Evolutionary conservation across 2,113 vertebrate species (phyloP).

Genomic region (Chrysemys picta): DNA sequence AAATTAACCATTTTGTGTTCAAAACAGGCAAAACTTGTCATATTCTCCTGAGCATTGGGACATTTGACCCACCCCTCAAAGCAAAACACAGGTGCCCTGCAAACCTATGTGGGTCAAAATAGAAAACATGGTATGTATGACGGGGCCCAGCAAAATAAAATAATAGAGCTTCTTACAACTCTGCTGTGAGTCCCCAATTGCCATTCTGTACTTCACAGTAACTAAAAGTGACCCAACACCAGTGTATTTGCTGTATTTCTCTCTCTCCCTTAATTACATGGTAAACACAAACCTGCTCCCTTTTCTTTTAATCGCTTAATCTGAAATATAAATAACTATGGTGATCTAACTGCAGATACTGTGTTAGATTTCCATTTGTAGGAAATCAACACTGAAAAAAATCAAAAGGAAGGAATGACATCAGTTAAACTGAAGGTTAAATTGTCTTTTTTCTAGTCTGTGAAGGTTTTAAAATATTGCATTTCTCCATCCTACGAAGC

Average conservation of each 20-base stretch:
- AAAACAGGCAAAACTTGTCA: neutral
- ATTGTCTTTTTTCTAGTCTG: rapidly evolving
- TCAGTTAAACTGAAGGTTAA: neutral
- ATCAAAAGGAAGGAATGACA: neutral
- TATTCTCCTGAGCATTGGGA: neutral
- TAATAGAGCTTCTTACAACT: neutral
- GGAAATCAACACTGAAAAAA: neutral
- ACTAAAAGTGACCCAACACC: neutral
- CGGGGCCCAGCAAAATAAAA: neutral
- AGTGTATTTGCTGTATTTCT: neutral
- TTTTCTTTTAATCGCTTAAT: neutral
- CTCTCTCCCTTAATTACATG: neutral
- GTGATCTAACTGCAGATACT: neutral
- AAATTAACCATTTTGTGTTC: neutral
- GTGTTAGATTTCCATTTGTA: neutral
- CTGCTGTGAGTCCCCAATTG: neutral
- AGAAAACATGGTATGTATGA: neutral
- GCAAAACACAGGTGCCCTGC: neutral
- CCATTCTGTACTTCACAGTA: neutral
- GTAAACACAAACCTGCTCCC: neutral
- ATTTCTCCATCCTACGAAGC: neutral
- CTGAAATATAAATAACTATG: neutral
- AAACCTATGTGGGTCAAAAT: neutral
- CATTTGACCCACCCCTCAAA: neutral
- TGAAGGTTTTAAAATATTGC: neutral